Conservation (phyloP, 2,797 vertebrate species). For the Crypturellus tataupa region DNA sequence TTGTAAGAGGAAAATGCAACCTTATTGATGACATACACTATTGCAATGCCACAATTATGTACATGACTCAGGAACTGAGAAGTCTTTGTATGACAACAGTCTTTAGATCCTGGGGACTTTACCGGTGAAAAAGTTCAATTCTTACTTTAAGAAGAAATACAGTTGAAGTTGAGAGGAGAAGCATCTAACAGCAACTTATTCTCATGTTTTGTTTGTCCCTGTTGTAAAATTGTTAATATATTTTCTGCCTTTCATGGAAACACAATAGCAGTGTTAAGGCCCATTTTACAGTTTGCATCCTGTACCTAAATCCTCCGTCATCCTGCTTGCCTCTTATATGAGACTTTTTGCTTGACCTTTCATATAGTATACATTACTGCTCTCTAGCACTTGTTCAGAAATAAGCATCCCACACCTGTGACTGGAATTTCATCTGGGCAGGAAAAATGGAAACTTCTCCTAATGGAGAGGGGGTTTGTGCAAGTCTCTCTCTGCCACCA, state of each 20-base stretch:
- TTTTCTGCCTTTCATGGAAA: not conserved
- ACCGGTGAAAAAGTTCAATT: not conserved
- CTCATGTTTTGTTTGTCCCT: not conserved
- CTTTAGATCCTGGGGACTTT: not conserved
- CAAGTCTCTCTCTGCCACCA: not conserved
- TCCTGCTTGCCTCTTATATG: conserved; percentile 3
- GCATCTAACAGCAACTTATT: not conserved
- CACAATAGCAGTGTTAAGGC: conserved; percentile 21
- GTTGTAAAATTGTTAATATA: conserved; percentile 10
- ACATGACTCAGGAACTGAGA: not conserved
- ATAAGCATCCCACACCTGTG: conserved; percentile 38
- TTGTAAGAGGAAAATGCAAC: not conserved
- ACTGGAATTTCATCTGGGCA: conserved; percentile 59
- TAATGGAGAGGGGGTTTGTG: not conserved
- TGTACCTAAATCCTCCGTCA: conserved; percentile 47
- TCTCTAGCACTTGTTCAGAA: not conserved
- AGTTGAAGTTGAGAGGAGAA: not conserved
- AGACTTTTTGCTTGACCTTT: conserved; percentile 10
- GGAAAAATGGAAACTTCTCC: conserved; percentile 40
- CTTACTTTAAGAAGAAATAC: not conserved
- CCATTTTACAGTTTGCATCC: conserved; percentile 44
- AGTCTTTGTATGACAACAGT: not conserved
- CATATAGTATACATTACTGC: not conserved
- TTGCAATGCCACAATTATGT: not conserved
- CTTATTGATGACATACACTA: not conserved